Evolutionary conservation across 2,888 invertebrate species (phyloP).

Genomic region (Leucophora obtusa): DNA sequence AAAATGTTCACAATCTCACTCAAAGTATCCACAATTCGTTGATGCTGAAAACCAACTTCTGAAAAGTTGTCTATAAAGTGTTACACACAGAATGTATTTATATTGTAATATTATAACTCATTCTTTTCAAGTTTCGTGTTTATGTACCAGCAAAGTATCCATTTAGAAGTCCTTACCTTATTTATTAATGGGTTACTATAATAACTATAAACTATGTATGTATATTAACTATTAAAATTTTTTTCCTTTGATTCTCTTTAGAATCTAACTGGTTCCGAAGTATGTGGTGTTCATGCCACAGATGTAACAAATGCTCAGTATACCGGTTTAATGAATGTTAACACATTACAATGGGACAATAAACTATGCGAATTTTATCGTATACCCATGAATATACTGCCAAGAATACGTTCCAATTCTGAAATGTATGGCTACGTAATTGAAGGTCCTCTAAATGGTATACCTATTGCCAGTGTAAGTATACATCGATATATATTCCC

Average conservation of each 20-base stretch:
- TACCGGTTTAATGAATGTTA: constrained; percentile 96
- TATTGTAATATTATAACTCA: no score
- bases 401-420: constrained; percentile 92
- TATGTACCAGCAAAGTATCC: no score
- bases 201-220: no score
- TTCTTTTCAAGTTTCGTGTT: no score
- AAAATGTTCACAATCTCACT: no score
- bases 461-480: constrained; percentile 93
- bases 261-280: constrained; percentile 82
- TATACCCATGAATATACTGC: constrained; percentile 90
- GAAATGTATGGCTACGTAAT: constrained; percentile 93
- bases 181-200: no score
- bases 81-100: no score
- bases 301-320: constrained; percentile 98
- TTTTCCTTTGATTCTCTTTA: constrained; percentile 67
- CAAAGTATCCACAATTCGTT: no score
- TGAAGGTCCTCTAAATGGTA: constrained; percentile 86
- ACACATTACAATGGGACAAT: constrained; percentile 93
- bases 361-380: constrained; percentile 92
- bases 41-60: no score
- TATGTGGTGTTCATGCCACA: constrained; percentile 88
- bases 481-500: neutral
- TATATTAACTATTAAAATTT: no score
- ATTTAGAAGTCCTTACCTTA: no score
- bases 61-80: no score